Evolutionary conservation across 1,140 invertebrate genomes (phyloP).

Genomic region (Trichonephila clavipes): DNA sequence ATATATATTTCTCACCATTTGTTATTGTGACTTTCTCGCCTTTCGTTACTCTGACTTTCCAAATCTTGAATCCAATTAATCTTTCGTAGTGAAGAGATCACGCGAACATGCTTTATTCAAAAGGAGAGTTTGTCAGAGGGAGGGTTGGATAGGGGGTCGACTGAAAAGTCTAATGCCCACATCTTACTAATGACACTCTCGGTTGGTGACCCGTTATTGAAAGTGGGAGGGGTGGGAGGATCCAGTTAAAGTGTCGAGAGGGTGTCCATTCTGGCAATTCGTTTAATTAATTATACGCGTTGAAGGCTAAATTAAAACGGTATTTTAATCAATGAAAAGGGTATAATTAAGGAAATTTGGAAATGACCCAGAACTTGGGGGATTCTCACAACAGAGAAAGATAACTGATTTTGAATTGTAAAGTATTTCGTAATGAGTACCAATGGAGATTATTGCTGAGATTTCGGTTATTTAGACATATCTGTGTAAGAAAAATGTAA

Average conservation of each 20-base stretch:
- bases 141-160: too few species aligned
- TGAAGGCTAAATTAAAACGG: constrained; percentile 56
- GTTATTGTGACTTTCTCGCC: constrained; percentile 26
- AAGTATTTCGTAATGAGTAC: neutral
- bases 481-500: too few species aligned
- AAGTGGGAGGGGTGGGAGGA: neutral
- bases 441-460: neutral
- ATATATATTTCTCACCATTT: constrained; percentile 6
- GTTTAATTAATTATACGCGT: constrained; percentile 51
- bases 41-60: constrained; percentile 52
- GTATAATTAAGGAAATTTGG: constrained; percentile 30
- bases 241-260: constrained; percentile 34
- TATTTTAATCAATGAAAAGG: constrained; percentile 46
- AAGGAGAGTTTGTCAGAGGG: constrained; percentile 25
- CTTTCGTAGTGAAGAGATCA: constrained; percentile 22
- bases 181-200: constrained; percentile 55
- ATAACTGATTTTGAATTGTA: neutral
- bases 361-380: neutral
- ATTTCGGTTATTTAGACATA: neutral
- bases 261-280: constrained; percentile 11
- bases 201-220: constrained; percentile 43
- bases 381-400: neutral
- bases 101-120: constrained; percentile 55
- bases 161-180: neutral
- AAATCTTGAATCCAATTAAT: constrained; percentile 60